Percentiles rank a stretch among this genome's conserved stretches.
Conservation (phyloP, 2,113 vertebrate genomes). For the Epinephelus lanceolatus region DNA sequence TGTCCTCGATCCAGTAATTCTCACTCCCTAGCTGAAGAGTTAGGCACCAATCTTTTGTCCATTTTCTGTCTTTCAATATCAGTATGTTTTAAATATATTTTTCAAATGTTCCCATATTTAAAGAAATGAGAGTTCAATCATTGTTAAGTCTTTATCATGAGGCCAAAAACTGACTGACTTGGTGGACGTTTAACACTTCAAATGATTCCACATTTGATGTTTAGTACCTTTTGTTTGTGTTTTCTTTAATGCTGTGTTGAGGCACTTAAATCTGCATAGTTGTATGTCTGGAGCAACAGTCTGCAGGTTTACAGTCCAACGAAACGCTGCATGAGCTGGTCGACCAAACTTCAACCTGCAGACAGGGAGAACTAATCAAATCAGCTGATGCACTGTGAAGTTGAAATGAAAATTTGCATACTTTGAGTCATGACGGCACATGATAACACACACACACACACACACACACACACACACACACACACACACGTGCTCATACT, state of each 20-base stretch:
- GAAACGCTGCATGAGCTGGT: conserved; percentile 34
- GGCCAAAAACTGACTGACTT: conserved; percentile 56
- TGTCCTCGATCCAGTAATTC: conserved; percentile 47
- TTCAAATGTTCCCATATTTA: conserved; percentile 61
- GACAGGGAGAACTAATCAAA: conserved; percentile 28
- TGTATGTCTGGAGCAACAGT: conserved; percentile 41
- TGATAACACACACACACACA: conserved; percentile 7
- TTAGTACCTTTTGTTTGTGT: conserved; percentile 45
- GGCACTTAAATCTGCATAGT: conserved; percentile 46
- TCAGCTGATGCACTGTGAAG: conserved; percentile 8
- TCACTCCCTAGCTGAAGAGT: conserved; percentile 54
- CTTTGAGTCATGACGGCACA: conserved; percentile 45
- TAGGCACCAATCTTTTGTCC: conserved; percentile 52
- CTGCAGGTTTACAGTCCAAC: conserved; percentile 44
- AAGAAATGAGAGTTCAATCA: conserved; percentile 46
- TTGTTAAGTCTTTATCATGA: conserved; percentile 42
- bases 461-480: too few relatives aligned
- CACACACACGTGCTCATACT: conserved; percentile 37
- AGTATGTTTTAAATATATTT: conserved; percentile 47
- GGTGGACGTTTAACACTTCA: conserved; percentile 55
- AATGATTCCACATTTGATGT: conserved; percentile 71
- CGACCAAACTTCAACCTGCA: conserved; percentile 25
- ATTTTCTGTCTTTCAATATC: conserved; percentile 49
- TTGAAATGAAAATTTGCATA: conserved; percentile 24
- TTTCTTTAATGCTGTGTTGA: conserved; percentile 51